phyloP scores from a whole-genome alignment of 2,113 vertebrate genomes.

The Onychostoma macrolepis region DNA sequence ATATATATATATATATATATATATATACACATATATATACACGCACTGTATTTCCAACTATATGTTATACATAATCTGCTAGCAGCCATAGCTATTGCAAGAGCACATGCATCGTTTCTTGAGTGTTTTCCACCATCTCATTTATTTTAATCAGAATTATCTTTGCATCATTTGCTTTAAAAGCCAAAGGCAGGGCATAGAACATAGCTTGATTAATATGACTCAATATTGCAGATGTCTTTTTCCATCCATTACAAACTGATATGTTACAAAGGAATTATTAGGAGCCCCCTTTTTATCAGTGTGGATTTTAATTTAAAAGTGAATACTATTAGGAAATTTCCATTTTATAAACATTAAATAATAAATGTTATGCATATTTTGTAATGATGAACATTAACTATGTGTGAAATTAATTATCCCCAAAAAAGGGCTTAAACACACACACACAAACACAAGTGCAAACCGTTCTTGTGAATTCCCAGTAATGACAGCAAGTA shows the following conservation, averaged over 20 bases:
- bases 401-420: neutral
- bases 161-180: conserved; percentile 19
- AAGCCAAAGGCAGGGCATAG: neutral
- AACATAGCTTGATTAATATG: neutral
- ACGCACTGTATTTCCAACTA: neutral
- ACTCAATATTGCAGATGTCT: neutral
- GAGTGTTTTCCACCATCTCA: neutral
- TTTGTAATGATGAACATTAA: neutral
- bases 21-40: neutral
- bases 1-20: too few species aligned
- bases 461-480: neutral
- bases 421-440: neutral
- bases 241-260: neutral
- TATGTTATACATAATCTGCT: neutral
- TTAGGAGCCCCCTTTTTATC: neutral
- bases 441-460: neutral
- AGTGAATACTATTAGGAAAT: neutral
- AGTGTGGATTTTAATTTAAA: neutral
- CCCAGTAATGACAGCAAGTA: neutral
- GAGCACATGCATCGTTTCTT: neutral
- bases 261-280: neutral
- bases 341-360: neutral
- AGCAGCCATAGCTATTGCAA: neutral
- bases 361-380: neutral
- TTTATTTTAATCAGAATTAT: conserved; percentile 16